A percentile compares a stretch with the other conserved stretches of the same genome.
Conservation (phyloP, 2,113 vertebrate species). For the Porphyrio hochstetteri region DNA sequence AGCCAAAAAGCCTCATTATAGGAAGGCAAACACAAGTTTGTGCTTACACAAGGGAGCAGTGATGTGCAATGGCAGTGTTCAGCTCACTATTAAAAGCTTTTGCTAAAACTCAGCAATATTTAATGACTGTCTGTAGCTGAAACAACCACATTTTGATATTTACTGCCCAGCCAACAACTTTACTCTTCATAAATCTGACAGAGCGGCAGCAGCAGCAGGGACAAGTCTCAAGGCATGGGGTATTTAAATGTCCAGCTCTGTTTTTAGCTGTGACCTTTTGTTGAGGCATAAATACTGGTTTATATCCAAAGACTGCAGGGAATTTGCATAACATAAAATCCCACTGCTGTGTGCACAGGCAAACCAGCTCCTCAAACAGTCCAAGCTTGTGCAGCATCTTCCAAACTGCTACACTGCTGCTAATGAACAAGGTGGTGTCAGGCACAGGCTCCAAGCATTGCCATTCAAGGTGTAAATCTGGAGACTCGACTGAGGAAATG, state of each 20-base stretch:
- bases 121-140: not conserved
- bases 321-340: not conserved
- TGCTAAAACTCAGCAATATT: not conserved
- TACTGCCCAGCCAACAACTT: not conserved
- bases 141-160: not conserved
- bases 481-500: not conserved
- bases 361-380: not conserved
- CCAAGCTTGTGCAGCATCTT: not conserved
- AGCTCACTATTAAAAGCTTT: not conserved
- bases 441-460: not conserved
- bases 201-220: not conserved
- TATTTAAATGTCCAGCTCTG: not conserved
- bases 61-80: not conserved
- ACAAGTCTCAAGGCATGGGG: not conserved
- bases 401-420: not conserved
- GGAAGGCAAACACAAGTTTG: not conserved
- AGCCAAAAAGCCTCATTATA: not conserved
- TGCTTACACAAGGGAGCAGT: not conserved
- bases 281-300: not conserved
- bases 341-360: not conserved
- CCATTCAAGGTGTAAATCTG: not conserved
- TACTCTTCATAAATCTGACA: not conserved
- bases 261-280: not conserved
- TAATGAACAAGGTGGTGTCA: not conserved
- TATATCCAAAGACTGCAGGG: not conserved